Evolutionary conservation across 2,113 vertebrate genomes (phyloP).

Genomic region (Perca fluviatilis): DNA sequence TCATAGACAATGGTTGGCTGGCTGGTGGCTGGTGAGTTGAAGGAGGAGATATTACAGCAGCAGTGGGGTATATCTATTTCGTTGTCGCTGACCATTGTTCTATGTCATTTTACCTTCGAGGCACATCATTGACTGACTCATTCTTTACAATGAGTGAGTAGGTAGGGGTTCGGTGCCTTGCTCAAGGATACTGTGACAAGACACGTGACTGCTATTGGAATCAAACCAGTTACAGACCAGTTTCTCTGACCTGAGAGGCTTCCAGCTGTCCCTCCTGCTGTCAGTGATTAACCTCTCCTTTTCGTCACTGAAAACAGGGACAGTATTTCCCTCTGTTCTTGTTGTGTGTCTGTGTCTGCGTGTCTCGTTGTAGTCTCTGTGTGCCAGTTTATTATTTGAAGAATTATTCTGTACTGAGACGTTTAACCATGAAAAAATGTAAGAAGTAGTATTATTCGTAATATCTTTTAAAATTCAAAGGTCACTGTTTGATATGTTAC

Average conservation of each 20-base stretch:
- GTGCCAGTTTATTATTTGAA: neutral
- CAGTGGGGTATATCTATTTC: conserved; percentile 36
- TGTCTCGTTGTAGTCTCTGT: neutral
- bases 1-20: conserved; percentile 73
- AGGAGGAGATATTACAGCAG: conserved; percentile 55
- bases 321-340: neutral
- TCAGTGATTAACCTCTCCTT: conserved; percentile 4
- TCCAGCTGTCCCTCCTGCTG: neutral
- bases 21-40: conserved; percentile 42
- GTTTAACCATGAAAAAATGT: neutral
- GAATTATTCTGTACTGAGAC: neutral
- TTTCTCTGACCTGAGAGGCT: neutral
- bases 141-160: neutral
- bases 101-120: conserved; percentile 35
- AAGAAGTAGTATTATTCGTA: neutral
- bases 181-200: conserved; percentile 16
- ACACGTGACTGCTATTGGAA: neutral
- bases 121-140: conserved; percentile 23
- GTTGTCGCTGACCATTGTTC: conserved; percentile 22
- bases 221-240: neutral
- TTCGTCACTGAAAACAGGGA: conserved; percentile 5
- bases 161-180: conserved; percentile 12
- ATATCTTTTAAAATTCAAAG: neutral
- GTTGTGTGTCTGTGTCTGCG: too few species aligned
- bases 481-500: neutral